Base-by-base conservation (phyloP, 2,888 invertebrate genomes). In the Marasmarcha lunaedactyla region DNA sequence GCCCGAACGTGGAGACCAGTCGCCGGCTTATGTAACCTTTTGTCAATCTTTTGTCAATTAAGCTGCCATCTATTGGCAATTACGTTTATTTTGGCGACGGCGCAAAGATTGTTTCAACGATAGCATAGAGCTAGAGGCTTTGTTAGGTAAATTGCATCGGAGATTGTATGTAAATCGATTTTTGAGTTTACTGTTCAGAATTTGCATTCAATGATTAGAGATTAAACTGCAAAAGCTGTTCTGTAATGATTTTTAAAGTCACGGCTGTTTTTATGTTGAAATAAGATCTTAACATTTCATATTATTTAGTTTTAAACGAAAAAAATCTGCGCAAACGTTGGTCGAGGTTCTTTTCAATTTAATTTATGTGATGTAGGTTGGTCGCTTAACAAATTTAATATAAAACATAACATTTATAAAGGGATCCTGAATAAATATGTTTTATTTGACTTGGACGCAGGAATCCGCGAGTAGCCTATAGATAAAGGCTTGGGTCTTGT, bases 381-480 rank as follows among this genome's bases (percentile, higher is more conserved):
- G 20, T 20, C 20, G 20, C 20, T 20, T 20, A 3, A 20, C 20
- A 20, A 7, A 30, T 30, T 30, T 30, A 55, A 60, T 55, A 55
- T 51, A 49, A 52, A 45, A 46, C 51, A 55, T 60, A 54, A 52
- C 49, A 48, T 60, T 54, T 61, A 53, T 55, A 43, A 54, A 49
- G 52, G 51, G 45, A 40, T 54, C 63, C 64, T 62, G 55, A 59
- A 48, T 50, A 59, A 64, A 64, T 59, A 59, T 46, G 50, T 55
- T 57, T 52, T 56, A 54, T 54, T 55, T 51, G 51, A 44, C 46
- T 45, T 7, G 30, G 30, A 10, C n/a, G 9, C 6, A 11, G 2
- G n/a, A 11, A 30, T 30, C 10, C 25, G 9, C 9, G 25, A 6
- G 25, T 25, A 9, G 5, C 9, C 6, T 25, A 25, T 25, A 25